A percentile compares a stretch with the other conserved stretches of the same genome.
Evolutionary conservation across 2,888 invertebrate genomes (phyloP).

Genomic region (Ennomos quercinarius): DNA sequence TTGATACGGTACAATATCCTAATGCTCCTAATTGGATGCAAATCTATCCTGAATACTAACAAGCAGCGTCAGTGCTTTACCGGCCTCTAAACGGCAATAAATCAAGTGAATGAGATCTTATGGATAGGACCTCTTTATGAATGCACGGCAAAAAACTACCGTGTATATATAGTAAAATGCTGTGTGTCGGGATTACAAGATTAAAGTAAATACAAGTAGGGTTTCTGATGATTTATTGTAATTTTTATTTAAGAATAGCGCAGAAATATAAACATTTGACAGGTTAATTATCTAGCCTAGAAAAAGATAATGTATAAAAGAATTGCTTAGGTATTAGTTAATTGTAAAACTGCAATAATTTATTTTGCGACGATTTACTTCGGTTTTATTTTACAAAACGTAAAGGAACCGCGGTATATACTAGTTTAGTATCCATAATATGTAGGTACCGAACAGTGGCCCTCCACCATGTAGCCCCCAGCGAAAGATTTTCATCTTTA

Average conservation of each 20-base stretch:
- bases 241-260: no score
- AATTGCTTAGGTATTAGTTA: no score
- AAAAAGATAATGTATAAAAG: no score
- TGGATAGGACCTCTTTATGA: slow-evolving; percentile 68
- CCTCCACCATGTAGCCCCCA: slow-evolving; percentile 65
- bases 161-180: slow-evolving; percentile 11
- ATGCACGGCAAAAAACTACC: slow-evolving; percentile 48
- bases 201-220: no score
- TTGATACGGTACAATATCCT: slow-evolving; percentile 65
- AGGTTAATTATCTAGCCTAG: no score
- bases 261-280: no score
- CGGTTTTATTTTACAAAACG: no score
- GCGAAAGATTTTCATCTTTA: slow-evolving; percentile 69
- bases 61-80: slow-evolving; percentile 62
- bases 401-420: slow-evolving; percentile 3
- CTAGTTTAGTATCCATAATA: slow-evolving; percentile 52
- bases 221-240: no score
- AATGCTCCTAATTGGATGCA: slow-evolving; percentile 76
- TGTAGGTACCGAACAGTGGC: slow-evolving; percentile 79
- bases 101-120: slow-evolving; percentile 70
- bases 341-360: no score
- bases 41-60: slow-evolving; percentile 78
- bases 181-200: slow-evolving; percentile 12
- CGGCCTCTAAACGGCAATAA: slow-evolving; percentile 63
- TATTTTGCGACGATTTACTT: no score